Evolutionary conservation across 92 coral and sea anemone species (phyloP).

Genomic region (Meandrina meandrites): DNA sequence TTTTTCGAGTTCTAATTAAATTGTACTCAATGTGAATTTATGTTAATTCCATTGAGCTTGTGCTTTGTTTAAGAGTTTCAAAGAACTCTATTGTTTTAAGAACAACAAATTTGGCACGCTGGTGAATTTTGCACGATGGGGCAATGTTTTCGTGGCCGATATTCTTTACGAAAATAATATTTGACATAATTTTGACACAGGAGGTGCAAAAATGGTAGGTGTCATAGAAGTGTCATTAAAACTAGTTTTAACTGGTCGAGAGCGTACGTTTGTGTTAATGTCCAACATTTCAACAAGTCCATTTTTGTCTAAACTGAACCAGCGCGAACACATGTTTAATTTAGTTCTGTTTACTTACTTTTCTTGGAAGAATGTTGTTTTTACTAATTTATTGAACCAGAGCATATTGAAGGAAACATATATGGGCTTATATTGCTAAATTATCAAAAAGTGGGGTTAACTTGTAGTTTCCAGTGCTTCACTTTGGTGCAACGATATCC

Average conservation of each 20-base stretch:
- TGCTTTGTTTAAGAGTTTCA: slow-evolving; percentile 32
- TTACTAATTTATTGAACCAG: not conserved
- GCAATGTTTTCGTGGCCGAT: not conserved
- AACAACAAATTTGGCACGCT: slow-evolving; percentile 20
- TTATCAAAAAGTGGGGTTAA: not conserved
- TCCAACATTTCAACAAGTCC: not conserved
- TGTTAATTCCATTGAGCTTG: not conserved
- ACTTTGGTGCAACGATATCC: not conserved
- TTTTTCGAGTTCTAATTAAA: not conserved
- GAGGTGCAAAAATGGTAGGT: not conserved
- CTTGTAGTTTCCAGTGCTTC: not conserved
- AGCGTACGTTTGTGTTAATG: not conserved
- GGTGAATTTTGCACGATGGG: slow-evolving; percentile 4
- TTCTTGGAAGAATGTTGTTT: not conserved
- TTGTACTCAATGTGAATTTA: slow-evolving; percentile 1
- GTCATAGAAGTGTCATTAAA: not conserved
- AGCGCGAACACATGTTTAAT: not conserved
- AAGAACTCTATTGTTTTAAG: slow-evolving; percentile 13
- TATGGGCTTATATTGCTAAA: not conserved
- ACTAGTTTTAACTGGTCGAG: not conserved
- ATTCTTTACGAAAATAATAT: not conserved
- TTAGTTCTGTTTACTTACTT: slow-evolving; percentile 2
- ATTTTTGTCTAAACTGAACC: not conserved
- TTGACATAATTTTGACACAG: not conserved
- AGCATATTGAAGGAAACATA: not conserved